Percentiles rank a stretch among this genome's conserved stretches.
phyloP scores from a whole-genome alignment of 2,888 invertebrate genomes.

The Lissocephala sabroskyi region DNA sequence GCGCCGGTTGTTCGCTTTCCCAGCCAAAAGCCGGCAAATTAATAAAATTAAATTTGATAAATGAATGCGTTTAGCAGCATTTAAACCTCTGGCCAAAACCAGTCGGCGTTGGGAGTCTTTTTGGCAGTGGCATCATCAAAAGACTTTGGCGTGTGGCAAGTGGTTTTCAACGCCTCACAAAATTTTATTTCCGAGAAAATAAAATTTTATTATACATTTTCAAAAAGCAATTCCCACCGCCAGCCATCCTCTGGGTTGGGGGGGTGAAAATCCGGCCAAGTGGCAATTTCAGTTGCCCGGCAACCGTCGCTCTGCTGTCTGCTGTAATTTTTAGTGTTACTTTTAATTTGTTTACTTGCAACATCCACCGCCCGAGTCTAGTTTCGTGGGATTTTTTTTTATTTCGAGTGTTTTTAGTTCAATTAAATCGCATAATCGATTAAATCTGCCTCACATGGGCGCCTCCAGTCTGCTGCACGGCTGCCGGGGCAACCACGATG shows the following conservation, averaged over 20 bases:
- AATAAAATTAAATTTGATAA: conserved; percentile 49
- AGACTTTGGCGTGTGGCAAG: conserved; percentile 32
- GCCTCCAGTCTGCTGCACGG: conserved; percentile 28
- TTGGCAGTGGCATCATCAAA: conserved; percentile 4
- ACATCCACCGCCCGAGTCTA: background rate
- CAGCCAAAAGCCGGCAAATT: conserved; percentile 26
- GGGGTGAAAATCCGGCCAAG: background rate
- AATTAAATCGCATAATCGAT: conserved; percentile 63
- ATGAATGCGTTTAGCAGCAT: conserved; percentile 41
- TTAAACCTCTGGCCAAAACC: conserved; percentile 36
- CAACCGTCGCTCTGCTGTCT: conserved; percentile 35
- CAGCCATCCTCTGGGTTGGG: too few species aligned
- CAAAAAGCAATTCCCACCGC: conserved; percentile 27
- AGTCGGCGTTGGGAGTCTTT: conserved; percentile 13
- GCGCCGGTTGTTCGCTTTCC: too few species aligned
- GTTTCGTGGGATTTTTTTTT: conserved; percentile 47
- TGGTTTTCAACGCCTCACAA: conserved; percentile 54
- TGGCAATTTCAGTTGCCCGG: background rate
- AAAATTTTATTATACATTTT: conserved; percentile 50
- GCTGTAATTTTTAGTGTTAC: conserved; percentile 56
- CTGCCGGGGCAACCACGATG: conserved; percentile 32
- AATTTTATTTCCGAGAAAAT: conserved; percentile 55
- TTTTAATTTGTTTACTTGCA: conserved; percentile 51
- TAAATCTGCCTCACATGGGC: conserved; percentile 36
- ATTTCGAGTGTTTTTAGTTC: conserved; percentile 61